A percentile compares a stretch with the other conserved stretches of the same genome.
These are phyloP conservation scores for Cosmia pyralina DNA, from an alignment of 2,888 invertebrate species.

Conservation along the genomic window DNA sequence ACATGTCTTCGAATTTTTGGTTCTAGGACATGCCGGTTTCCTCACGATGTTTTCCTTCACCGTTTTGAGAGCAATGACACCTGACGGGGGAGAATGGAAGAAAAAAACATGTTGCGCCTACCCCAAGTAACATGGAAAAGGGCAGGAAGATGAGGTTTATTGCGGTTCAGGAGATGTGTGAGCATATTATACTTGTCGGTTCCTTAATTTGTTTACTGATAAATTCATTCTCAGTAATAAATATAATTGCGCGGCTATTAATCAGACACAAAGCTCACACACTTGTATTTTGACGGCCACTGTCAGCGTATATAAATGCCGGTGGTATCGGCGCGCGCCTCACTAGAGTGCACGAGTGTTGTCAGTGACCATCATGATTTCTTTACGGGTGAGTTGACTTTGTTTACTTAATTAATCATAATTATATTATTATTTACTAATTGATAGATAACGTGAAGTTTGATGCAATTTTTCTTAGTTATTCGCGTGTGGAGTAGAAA, in stretches of 20 bases:
- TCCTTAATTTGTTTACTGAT: background rate
- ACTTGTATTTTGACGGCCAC: constrained; percentile 58
- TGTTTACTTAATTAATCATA: constrained; percentile 22
- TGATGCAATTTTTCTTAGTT: background rate
- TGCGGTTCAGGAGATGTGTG: no score
- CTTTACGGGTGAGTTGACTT: constrained; percentile 63
- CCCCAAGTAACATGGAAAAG: background rate
- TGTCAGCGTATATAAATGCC: constrained; percentile 59
- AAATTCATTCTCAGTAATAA: constrained; percentile 17
- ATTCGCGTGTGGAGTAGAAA: background rate
- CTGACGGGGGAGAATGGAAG: background rate
- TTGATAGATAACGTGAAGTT: background rate
- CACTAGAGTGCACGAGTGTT: constrained; percentile 58
- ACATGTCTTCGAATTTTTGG: no score
- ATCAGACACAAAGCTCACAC: constrained; percentile 44
- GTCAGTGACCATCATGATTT: constrained; percentile 54
- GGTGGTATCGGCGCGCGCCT: constrained; percentile 57
- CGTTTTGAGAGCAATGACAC: no score
- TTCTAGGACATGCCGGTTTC: no score
- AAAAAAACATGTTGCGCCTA: background rate
- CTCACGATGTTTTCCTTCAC: no score
- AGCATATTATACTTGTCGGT: background rate
- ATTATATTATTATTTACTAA: background rate
- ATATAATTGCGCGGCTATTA: constrained; percentile 23
- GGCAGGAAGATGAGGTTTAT: no score